Base-by-base conservation (phyloP, 1,140 invertebrate genomes). In the Branchinecta lindahli region DNA sequence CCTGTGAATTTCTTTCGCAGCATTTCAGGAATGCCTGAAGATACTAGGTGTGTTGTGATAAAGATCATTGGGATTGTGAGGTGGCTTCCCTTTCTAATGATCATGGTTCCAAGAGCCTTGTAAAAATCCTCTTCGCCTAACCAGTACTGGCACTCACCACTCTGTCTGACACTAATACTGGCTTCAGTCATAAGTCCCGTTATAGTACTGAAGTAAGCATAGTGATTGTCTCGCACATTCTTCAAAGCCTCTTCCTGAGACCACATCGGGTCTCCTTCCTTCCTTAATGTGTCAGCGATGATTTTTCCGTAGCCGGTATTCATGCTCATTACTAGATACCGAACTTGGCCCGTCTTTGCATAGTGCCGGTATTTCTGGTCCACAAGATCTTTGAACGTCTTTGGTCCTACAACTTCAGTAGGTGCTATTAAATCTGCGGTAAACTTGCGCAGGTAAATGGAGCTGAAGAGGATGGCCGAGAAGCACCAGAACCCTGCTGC, bases 251-350 rank as follows among this genome's bases (percentile, higher is more conserved):
- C n/a, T n/a, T 52, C 47, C 9, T 52, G n/a, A 9, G 47, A 9
- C 9, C 9, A 9, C 9, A 9, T 52, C n/a, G 9, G 9, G 9
- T 9, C 9, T 9, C n/a, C 47, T 9, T 52, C n/a, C 9, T 52
- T 52, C n/a, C n/a, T 52, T n/a, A 52, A 9, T 9, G 9, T 52
- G 9, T 52, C 47, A 52, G 47, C 47, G 47, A 52, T 52, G 9
- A 52, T 52, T 52, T 52, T 9, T 52, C 47, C 47, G 47, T 52
- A 52, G n/a, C 47, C 47, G n/a, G 47, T 52, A n/a, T n/a, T n/a
- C n/a, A n/a, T n/a, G n/a, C n/a, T n/a, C n/a, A n/a, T n/a, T n/a
- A n/a, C n/a, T n/a, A 9, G n/a, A 9, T 52, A 9, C 9, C 47
- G 9, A 9, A 52, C 47, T n/a, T 52, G 47, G 47, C 47, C 47